Percentiles rank a stretch among this genome's conserved stretches.
These are phyloP conservation scores for Imbricaverruca yamaguchii DNA, from an alignment of 2,888 invertebrate genomes.

Conservation along the genomic window DNA sequence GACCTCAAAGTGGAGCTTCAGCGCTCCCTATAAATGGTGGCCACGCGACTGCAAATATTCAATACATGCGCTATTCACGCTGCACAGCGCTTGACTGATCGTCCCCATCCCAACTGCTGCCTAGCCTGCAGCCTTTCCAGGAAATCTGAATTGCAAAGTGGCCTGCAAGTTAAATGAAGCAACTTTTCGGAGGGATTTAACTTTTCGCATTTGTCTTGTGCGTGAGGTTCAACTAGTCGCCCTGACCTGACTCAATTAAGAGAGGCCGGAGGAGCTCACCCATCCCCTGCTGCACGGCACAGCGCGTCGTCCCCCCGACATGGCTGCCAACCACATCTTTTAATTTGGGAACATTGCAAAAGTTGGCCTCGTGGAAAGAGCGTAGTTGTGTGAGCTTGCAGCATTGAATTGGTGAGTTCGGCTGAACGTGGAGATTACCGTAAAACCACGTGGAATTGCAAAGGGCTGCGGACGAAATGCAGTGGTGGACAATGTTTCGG, in stretches of 20 bases:
- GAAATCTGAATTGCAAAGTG: conserved; percentile 14
- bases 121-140: no score
- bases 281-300: no score
- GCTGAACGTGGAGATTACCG: no score
- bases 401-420: no score
- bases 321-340: neutral
- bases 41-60: neutral
- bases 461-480: no score
- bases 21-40: neutral
- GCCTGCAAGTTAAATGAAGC: conserved; percentile 14
- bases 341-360: neutral
- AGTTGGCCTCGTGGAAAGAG: neutral
- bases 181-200: conserved; percentile 16
- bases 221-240: neutral
- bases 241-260: conserved; percentile 20
- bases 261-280: neutral
- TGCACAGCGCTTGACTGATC: neutral
- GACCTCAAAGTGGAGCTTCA: neutral
- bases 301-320: no score
- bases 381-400: no score
- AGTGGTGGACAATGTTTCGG: no score
- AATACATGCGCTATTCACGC: neutral
- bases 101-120: neutral
- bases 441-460: no score
- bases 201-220: conserved; percentile 19